Evolutionary conservation across 2,113 vertebrate species (phyloP).

Genomic region (Puntigrus tetrazona): DNA sequence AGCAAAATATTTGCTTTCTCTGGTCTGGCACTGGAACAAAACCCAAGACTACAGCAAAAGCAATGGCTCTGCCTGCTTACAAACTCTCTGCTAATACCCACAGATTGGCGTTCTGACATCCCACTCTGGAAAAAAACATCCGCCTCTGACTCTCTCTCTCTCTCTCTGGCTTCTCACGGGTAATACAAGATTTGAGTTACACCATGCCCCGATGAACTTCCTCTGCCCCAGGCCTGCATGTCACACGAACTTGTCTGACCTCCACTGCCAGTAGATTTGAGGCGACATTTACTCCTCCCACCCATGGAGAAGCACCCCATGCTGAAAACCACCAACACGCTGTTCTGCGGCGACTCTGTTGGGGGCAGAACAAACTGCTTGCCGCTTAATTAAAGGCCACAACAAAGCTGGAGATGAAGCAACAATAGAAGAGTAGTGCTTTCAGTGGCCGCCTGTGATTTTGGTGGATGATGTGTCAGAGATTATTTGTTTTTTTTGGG

Average conservation of each 20-base stretch:
- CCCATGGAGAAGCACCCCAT: slow-evolving; percentile 35
- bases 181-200: slow-evolving; percentile 29
- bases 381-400: slow-evolving; percentile 73
- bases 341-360: slow-evolving; percentile 58
- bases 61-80: slow-evolving; percentile 45
- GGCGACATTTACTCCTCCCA: slow-evolving; percentile 37
- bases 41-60: slow-evolving; percentile 53
- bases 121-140: slow-evolving; percentile 34
- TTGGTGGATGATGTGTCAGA: slow-evolving; percentile 31
- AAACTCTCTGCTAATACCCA: slow-evolving; percentile 50
- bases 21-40: slow-evolving; percentile 60
- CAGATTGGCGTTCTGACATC: slow-evolving; percentile 38
- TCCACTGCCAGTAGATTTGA: slow-evolving; percentile 37
- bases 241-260: slow-evolving; percentile 43
- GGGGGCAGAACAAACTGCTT: slow-evolving; percentile 68
- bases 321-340: slow-evolving; percentile 45
- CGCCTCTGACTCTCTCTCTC: slow-evolving; percentile 30
- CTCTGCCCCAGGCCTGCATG: slow-evolving; percentile 38
- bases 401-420: slow-evolving; percentile 65
- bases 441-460: slow-evolving; percentile 30
- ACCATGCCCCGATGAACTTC: slow-evolving; percentile 48
- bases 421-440: slow-evolving; percentile 58
- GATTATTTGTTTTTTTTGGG: slow-evolving; percentile 26
- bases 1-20: slow-evolving; percentile 61
- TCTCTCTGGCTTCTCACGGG: slow-evolving; percentile 43